Evolutionary conservation across 2,797 vertebrate species (phyloP).

Genomic region (Novumbra hubbsi): DNA sequence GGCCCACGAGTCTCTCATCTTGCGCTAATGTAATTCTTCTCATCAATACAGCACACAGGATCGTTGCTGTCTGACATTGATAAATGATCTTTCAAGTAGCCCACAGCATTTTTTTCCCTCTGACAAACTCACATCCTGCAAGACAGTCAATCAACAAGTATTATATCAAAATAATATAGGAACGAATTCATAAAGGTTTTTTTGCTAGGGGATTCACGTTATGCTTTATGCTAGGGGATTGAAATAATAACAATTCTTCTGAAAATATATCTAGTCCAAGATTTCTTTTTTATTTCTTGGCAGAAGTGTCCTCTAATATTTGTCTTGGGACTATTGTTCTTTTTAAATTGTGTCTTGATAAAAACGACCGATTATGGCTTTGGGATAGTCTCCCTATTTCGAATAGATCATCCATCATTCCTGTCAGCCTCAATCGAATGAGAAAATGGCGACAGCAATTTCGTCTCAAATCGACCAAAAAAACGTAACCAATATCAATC

Average conservation of each 20-base stretch:
- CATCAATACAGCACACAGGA: conserved; percentile 41
- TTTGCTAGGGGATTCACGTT: too few relatives aligned
- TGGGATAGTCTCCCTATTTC: conserved; percentile 8
- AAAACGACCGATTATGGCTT: not conserved
- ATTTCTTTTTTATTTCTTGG: not conserved
- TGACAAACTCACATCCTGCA: not conserved
- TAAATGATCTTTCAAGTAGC: conserved; percentile 42
- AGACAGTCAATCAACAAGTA: conserved; percentile 9
- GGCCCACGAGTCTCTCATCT: conserved; percentile 32
- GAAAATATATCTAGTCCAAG: not conserved
- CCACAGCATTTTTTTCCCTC: conserved; percentile 1
- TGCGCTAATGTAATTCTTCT: conserved; percentile 40
- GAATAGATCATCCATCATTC: conserved; percentile 52
- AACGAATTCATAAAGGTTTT: not conserved
- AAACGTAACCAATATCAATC: conserved; percentile 33
- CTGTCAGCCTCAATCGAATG: conserved; percentile 50
- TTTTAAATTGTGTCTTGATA: not conserved
- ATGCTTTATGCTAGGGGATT: not conserved
- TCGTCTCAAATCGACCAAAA: conserved; percentile 44
- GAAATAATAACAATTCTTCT: not conserved
- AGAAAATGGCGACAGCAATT: conserved; percentile 36
- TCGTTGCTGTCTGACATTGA: conserved; percentile 54
- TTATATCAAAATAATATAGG: not conserved
- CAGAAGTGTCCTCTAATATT: not conserved
- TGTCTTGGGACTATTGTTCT: not conserved